phyloP scores from a whole-genome alignment of 2,888 invertebrate species.

The Luperina testacea region DNA sequence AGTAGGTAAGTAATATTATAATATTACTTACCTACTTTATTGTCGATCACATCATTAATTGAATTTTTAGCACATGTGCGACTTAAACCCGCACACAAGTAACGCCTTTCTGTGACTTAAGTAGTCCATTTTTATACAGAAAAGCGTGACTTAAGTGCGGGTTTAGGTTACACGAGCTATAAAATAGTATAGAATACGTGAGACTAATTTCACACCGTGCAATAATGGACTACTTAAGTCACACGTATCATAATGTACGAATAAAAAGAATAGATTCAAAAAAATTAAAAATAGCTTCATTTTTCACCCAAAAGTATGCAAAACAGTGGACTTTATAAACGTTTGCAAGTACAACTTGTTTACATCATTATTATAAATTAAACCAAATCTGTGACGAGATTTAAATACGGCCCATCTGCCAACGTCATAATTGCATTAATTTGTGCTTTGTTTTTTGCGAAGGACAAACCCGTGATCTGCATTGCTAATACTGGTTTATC shows the following conservation, averaged over 20 bases:
- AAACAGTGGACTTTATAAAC: slow-evolving; percentile 27
- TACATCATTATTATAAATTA: slow-evolving; percentile 60
- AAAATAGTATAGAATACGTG: not conserved
- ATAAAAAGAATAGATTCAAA: not conserved
- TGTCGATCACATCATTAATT: too few species aligned
- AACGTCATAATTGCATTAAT: slow-evolving; percentile 74
- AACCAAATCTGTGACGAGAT: slow-evolving; percentile 55
- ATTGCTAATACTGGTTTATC: slow-evolving; percentile 73
- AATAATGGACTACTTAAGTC: too few species aligned
- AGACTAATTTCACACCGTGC: not conserved
- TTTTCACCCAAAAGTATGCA: slow-evolving; percentile 27
- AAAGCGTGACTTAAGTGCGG: not conserved
- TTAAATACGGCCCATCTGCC: slow-evolving; percentile 67
- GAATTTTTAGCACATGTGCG: not conserved
- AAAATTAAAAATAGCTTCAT: not conserved
- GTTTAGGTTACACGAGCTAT: too few species aligned
- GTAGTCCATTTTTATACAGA: too few species aligned
- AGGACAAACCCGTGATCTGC: slow-evolving; percentile 70
- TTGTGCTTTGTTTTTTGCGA: slow-evolving; percentile 73
- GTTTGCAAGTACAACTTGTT: slow-evolving; percentile 46
- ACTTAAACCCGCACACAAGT: too few species aligned
- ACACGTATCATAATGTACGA: too few species aligned
- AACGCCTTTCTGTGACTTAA: too few species aligned
- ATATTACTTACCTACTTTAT: not conserved
- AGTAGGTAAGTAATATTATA: too few species aligned